Percentiles rank a stretch among this genome's conserved stretches.
Evolutionary conservation across 2,113 vertebrate genomes (phyloP).

Genomic region (Grammomys dolichurus): DNA sequence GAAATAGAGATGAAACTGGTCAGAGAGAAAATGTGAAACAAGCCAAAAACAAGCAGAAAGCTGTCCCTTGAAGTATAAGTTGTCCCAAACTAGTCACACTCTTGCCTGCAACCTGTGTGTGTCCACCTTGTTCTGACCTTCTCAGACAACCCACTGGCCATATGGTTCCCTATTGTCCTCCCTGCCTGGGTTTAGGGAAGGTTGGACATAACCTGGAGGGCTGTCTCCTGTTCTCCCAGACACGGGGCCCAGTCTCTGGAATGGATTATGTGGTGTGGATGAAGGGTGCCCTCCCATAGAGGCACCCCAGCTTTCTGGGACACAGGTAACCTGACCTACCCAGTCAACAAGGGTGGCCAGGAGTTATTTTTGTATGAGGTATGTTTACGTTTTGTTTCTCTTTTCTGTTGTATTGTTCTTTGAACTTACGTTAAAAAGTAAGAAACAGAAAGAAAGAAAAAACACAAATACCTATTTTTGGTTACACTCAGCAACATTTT

Average conservation of each 20-base stretch:
- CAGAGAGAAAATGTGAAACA: slow-evolving; percentile 73
- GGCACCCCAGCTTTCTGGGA: neutral
- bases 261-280: neutral
- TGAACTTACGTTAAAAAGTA: slow-evolving; percentile 59
- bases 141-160: neutral
- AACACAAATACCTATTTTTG: slow-evolving; percentile 80
- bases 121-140: neutral
- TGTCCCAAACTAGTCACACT: slow-evolving; percentile 11
- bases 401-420: slow-evolving; percentile 72
- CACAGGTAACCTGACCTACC: neutral
- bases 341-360: neutral
- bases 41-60: slow-evolving; percentile 77
- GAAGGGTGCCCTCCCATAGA: neutral
- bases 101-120: neutral
- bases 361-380: slow-evolving; percentile 77
- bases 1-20: slow-evolving; percentile 57
- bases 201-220: neutral
- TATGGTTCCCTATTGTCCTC: accelerated
- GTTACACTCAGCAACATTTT: slow-evolving; percentile 79
- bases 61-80: slow-evolving; percentile 7
- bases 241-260: neutral
- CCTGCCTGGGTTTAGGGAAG: neutral
- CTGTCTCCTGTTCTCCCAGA: neutral
- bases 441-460: neutral
- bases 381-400: slow-evolving; percentile 65